Base-by-base conservation (phyloP, 2,888 invertebrate genomes). In the Sialis lutaria region DNA sequence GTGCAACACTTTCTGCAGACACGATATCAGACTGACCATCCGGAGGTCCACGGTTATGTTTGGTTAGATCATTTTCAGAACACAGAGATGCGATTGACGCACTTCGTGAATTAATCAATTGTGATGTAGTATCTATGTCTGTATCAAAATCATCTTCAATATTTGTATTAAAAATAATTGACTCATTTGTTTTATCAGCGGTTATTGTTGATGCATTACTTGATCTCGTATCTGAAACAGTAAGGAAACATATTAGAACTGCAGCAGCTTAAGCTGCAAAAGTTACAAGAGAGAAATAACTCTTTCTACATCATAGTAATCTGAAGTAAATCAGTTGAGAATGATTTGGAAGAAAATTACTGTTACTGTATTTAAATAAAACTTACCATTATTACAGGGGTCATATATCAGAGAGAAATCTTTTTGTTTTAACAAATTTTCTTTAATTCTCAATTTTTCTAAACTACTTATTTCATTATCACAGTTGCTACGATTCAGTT, bases 1-100 rank as follows among this genome's bases (percentile, higher is more conserved):
- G 64, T 6, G 87, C 88, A 5, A 88, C 82, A 9, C 80, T 77
- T 65, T 88, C 87, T 0, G 88, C 87, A 1, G 83, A 81, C 7
- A 42, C 42, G 40, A 70, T 63, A 54, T 72, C 73, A 4, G 69
- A 67, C 35, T 64, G 63, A 2, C 66, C 67, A 52, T 72, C 71
- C 0, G 64, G 63, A 6, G 61, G 63, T n/a, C 65, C 66, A 33
- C 67, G 58, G 4, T 62, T 59, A 13, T 61, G 57, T 53, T 61
- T 63, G 48, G 61, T 57, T 4, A 72, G 54, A 56, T 74, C 73
- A 1, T 66, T 67, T 50, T 72, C 77, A 1, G 77, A 77, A 56
- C 73, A 78, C 9, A 78, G 61, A 0, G 78, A 79, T 5, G 74
- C 76, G 56, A 75, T 65, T 5, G 77, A 75, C 8, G 77, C 58